These are phyloP conservation scores for Listrodromus nycthemerus DNA, from an alignment of 2,888 invertebrate genomes.

Conservation along the genomic window DNA sequence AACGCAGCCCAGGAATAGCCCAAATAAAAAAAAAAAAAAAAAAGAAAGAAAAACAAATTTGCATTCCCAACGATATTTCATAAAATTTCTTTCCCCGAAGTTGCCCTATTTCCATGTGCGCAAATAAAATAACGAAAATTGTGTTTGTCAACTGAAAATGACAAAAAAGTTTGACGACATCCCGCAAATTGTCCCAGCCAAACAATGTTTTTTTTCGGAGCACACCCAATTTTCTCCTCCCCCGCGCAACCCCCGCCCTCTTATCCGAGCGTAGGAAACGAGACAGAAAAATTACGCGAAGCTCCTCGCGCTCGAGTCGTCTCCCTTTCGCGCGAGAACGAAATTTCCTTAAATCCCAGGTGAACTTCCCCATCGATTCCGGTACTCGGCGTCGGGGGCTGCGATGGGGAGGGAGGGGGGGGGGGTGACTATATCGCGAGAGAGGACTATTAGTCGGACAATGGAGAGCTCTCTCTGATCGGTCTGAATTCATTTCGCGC, in stretches of 20 bases:
- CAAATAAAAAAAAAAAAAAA: too few relatives aligned
- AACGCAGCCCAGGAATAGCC: too few relatives aligned
- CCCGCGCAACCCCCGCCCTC: too few relatives aligned
- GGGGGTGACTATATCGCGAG: slow-evolving; percentile 44
- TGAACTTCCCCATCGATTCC: slow-evolving; percentile 67
- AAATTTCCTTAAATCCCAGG: slow-evolving; percentile 67
- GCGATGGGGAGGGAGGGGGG: background rate
- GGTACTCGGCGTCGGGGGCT: background rate
- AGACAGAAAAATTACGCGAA: slow-evolving; percentile 49
- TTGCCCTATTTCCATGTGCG: too few relatives aligned
- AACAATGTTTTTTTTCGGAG: background rate
- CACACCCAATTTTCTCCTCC: background rate
- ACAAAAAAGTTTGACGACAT: slow-evolving; percentile 1
- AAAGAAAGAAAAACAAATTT: too few relatives aligned
- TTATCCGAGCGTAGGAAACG: background rate
- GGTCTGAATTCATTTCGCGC: slow-evolving; percentile 65
- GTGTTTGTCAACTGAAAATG: background rate
- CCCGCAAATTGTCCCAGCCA: background rate
- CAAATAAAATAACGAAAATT: background rate
- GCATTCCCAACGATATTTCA: too few relatives aligned
- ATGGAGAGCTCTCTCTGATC: slow-evolving; percentile 53
- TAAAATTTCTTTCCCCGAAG: too few relatives aligned
- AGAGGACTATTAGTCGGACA: slow-evolving; percentile 65
- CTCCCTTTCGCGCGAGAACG: slow-evolving; percentile 49
- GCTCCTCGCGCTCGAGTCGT: slow-evolving; percentile 15